A percentile compares a stretch with the other conserved stretches of the same genome.
Conservation (phyloP, 2,113 vertebrate genomes). For the Mesocricetus auratus region DNA sequence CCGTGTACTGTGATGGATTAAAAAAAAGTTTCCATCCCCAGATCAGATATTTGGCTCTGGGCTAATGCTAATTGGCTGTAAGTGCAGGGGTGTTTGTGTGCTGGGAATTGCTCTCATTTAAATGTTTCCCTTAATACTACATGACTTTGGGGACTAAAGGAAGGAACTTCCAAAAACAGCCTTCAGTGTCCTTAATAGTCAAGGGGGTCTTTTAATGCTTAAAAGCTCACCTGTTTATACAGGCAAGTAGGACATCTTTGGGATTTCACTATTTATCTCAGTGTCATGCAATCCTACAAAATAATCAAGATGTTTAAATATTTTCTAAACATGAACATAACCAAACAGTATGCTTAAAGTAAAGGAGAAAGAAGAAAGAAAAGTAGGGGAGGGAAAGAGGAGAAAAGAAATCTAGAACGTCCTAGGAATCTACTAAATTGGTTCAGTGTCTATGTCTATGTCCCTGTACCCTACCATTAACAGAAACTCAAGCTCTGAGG, state of each 20-base stretch:
- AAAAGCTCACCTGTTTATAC: not conserved
- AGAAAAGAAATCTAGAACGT: not conserved
- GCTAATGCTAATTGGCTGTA: conserved; percentile 69
- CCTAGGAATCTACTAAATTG: not conserved
- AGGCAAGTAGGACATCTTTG: not conserved
- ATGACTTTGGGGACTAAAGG: conserved; percentile 33
- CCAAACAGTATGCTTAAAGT: not conserved
- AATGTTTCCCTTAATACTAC: conserved; percentile 47
- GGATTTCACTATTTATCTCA: not conserved
- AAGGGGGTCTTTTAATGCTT: conserved; percentile 21
- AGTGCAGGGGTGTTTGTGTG: conserved; percentile 23
- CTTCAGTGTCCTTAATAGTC: conserved; percentile 29
- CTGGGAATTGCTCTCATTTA: conserved; percentile 63
- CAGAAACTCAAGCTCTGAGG: not conserved
- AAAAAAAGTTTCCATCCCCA: conserved; percentile 9
- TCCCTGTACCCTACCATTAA: not conserved
- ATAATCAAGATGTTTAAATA: conserved; percentile 45
- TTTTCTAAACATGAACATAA: conserved; percentile 31
- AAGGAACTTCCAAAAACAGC: conserved; percentile 33
- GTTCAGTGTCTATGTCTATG: not conserved
- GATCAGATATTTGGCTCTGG: conserved; percentile 69
- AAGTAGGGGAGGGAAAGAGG: rapidly evolving
- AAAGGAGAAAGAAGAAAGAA: not conserved
- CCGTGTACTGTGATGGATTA: not conserved
- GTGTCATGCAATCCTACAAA: not conserved